These are phyloP conservation scores for Canis aureus DNA, from an alignment of 2,113 vertebrate species.

Conservation along the genomic window DNA sequence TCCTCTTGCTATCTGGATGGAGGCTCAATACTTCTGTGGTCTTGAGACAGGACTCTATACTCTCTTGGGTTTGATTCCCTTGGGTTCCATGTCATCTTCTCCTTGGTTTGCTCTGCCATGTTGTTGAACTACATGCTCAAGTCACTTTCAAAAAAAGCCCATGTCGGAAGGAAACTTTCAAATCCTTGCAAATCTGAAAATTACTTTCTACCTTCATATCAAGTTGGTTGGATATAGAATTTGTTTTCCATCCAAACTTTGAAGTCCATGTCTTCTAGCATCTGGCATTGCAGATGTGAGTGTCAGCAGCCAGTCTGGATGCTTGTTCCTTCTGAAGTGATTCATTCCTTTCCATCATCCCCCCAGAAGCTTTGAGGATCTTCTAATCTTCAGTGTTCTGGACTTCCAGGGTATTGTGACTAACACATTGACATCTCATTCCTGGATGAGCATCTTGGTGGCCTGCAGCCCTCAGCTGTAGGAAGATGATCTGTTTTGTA, in stretches of 20 bases:
- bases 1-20: neutral
- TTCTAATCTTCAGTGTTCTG: conserved; percentile 3
- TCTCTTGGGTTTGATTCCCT: neutral
- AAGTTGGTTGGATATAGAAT: neutral
- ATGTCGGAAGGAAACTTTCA: conserved; percentile 6
- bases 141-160: conserved; percentile 8
- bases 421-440: neutral
- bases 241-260: conserved; percentile 34
- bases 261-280: neutral
- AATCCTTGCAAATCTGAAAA: conserved; percentile 30
- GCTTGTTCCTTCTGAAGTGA: conserved; percentile 46
- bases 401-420: neutral
- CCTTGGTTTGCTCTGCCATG: neutral
- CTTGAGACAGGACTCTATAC: neutral
- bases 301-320: neutral
- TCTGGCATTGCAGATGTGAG: neutral
- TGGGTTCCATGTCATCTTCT: neutral
- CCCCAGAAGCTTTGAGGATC: neutral
- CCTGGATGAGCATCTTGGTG: neutral
- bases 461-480: neutral
- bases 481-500: neutral
- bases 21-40: neutral
- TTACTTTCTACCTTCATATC: conserved; percentile 11
- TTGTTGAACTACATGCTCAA: neutral
- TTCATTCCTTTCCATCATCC: neutral